These are phyloP conservation scores for Ophraella communa DNA, from an alignment of 2,888 invertebrate species.

Conservation along the genomic window DNA sequence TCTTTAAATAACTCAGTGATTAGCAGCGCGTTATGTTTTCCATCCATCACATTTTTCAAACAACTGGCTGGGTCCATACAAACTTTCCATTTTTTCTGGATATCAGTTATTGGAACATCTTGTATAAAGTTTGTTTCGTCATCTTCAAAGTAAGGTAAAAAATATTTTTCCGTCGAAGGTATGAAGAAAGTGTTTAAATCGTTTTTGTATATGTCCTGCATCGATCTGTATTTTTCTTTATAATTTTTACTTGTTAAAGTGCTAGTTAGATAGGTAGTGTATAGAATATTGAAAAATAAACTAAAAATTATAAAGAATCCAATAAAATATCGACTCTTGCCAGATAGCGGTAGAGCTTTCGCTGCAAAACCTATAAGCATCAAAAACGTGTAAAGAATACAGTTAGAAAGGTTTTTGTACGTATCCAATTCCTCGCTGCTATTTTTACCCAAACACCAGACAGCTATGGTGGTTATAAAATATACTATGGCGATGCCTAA, in stretches of 20 bases:
- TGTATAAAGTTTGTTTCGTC: conserved; percentile 11
- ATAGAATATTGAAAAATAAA: conserved; percentile 44
- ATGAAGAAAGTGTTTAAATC: conserved; percentile 45
- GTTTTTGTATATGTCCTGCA: conserved; percentile 43
- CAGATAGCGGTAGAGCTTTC: conserved; percentile 41
- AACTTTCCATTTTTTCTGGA: conserved; percentile 25
- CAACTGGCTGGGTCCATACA: conserved; percentile 44
- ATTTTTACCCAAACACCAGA: conserved; percentile 27
- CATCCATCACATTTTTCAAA: conserved; percentile 40
- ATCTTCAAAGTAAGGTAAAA: conserved; percentile 24
- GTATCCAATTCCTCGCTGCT: conserved; percentile 13
- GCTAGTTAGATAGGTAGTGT: conserved; percentile 47
- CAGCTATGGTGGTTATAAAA: conserved; percentile 16
- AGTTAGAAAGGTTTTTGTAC: conserved; percentile 29
- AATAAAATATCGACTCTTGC: conserved; percentile 40
- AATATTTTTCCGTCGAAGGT: conserved; percentile 40
- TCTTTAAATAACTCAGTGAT: conserved; percentile 47
- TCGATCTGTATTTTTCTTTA: conserved; percentile 44
- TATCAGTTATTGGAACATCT: conserved; percentile 26
- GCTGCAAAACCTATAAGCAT: conserved; percentile 41
- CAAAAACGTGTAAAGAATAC: conserved; percentile 39
- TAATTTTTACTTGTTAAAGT: conserved; percentile 45
- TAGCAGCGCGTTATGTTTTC: conserved; percentile 45
- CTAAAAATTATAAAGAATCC: conserved; percentile 43
- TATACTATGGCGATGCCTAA: conserved; percentile 15